Base-by-base conservation (phyloP, 30 jellyfish, hydroid and myxozoan genomes). In the Pseudorhiza aurosa region DNA sequence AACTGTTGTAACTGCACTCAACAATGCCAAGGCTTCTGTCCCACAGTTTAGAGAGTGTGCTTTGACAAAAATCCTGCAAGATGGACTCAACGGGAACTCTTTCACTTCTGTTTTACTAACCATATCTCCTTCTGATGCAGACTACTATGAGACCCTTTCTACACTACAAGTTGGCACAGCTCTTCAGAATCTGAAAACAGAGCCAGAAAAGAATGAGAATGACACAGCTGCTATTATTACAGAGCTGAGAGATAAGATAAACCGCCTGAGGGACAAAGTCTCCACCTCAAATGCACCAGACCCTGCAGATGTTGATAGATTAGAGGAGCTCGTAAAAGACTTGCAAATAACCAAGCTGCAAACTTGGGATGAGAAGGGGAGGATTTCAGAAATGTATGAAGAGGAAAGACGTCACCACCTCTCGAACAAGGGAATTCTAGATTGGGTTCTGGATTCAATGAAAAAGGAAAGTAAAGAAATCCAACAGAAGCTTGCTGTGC, bases 281-380 rank as follows among this genome's bases (percentile, higher is more conserved):
- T 85, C 94, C 1, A 85, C 81, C 11, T 51, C 74, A 51, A 93
- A 92, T 63, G 68, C 80, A 25, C 96, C 95, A 53, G 88, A 81
- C 28, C 62, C 91, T 26, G 77, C 65, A 14, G 98, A 92, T 81
- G 93, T 92, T 28, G 77, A 75, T 17, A 67, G 86, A 33, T 71
- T 92, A 96, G 98, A 92, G 51, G 96, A 92, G 30, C 82, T 92
- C 33, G 75, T 92, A n/a, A 85, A 81, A 55, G 98, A 92, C 73
- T 72, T 92, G 50, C 96, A 92, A 68, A 59, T 82, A 12, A 91
- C 96, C 1, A 92, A 92, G 72, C 22, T 72, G 76, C 98, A 92
- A 47, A 85, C 96, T 8, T 92, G 98, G 98, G 96, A 84, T n/a
- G 98, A 92, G 68, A 92, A 92, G 57, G 96, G 85, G 51, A 55